Percentiles rank a stretch among this genome's conserved stretches.
phyloP scores from a whole-genome alignment of 2,888 invertebrate species.

The Fissipunctia ypsillon region DNA sequence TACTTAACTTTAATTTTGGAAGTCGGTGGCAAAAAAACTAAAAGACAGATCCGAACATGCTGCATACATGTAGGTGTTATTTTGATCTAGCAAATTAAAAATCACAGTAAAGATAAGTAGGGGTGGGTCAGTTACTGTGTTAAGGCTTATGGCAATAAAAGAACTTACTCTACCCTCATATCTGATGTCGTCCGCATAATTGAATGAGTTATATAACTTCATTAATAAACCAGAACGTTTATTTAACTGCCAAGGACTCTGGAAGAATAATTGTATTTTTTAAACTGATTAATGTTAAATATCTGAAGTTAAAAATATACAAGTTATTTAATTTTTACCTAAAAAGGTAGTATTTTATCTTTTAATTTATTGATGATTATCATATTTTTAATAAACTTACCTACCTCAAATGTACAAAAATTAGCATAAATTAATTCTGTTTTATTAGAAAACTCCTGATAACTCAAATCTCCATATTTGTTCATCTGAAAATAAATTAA shows the following conservation, averaged over 20 bases:
- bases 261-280: background rate
- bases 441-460: conserved; percentile 17
- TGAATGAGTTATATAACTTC: conserved; percentile 72
- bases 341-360: no score
- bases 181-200: conserved; percentile 72
- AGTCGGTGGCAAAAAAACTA: no score
- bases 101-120: no score
- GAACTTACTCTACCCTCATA: conserved; percentile 73
- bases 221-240: conserved; percentile 45
- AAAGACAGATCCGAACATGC: no score
- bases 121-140: background rate
- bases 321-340: no score
- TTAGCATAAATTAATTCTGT: conserved; percentile 41
- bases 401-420: conserved; percentile 34
- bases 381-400: background rate
- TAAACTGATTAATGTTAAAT: no score
- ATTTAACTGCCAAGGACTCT: conserved; percentile 26
- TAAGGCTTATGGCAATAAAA: background rate
- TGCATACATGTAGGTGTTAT: no score
- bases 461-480: conserved; percentile 13
- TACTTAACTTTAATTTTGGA: no score
- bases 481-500: conserved; percentile 34
- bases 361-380: background rate
- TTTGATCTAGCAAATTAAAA: no score
- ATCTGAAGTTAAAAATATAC: no score